A percentile compares a stretch with the other conserved stretches of the same genome.
Evolutionary conservation across 2,113 vertebrate species (phyloP).

Genomic region (Sclerurus mexicanus): DNA sequence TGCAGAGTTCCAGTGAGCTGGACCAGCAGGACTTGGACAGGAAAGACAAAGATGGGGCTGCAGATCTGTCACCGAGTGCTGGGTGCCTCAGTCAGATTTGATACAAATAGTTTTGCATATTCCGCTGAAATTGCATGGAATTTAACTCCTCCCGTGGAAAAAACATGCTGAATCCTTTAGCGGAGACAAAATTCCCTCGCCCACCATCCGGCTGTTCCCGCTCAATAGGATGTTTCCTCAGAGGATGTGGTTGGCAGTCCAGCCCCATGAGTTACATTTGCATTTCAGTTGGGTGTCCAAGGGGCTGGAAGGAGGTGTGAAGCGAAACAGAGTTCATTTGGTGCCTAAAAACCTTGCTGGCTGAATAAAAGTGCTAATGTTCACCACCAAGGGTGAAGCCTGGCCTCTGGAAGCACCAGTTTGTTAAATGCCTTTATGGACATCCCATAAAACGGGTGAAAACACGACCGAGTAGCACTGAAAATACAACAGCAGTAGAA

Average conservation of each 20-base stretch:
- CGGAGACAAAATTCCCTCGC: not conserved
- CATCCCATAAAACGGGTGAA: not conserved
- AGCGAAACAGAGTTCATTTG: not conserved
- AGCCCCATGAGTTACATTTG: not conserved
- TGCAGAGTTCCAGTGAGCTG: not conserved
- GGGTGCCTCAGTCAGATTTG: not conserved
- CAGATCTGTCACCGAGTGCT: not conserved
- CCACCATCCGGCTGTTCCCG: not conserved
- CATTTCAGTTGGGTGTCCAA: not conserved
- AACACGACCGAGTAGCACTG: not conserved
- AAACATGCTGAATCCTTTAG: not conserved
- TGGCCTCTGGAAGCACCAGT: not conserved
- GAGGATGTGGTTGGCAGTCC: not conserved
- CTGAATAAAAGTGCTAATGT: not conserved
- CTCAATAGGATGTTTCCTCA: not conserved
- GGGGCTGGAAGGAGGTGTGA: not conserved
- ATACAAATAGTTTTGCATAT: not conserved
- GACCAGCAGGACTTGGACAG: not conserved
- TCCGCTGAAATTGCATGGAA: not conserved
- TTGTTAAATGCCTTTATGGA: not conserved
- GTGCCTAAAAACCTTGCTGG: not conserved
- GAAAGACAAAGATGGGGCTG: not conserved
- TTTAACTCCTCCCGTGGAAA: not conserved
- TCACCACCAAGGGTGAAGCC: not conserved
- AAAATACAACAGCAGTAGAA: not conserved